Base-by-base conservation (phyloP, 2,888 invertebrate genomes). In the Sesia apiformis region DNA sequence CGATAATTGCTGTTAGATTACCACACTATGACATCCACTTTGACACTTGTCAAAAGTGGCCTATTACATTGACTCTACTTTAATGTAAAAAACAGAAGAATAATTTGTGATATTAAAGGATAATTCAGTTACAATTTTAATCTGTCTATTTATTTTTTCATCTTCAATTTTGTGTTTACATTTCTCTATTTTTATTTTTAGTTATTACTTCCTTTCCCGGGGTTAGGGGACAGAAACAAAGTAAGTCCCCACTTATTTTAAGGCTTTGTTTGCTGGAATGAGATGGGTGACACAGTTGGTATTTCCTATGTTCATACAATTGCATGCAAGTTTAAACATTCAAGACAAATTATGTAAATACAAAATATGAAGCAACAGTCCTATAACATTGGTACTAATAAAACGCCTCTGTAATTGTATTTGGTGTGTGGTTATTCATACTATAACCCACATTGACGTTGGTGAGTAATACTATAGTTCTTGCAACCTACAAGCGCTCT, bases 141-240 rank as follows among this genome's bases (percentile, higher is more conserved):
- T 4, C 4, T 4, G 46, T 46, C 8, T 8, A 4, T 8, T 5
- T 46, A 23, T 46, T 23, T 23, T 23, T 46, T 46, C 8, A 8
- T 23, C 38, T 74, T 71, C 70, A 78, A 75, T 72, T 69, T 78
- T 73, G 72, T 76, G 74, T 51, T 43, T 56, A 51, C 72, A 68
- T 76, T 50, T 39, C 38, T 42, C 23, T 50, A 57, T 57, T 39
- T 58, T 56, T 55, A 54, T 87, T 73, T 86, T 85, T 86, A 84
- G 86, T 87, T 89, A 74, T 82, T 88, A 81, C 83, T 74, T 71
- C 74, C 82, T 78, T 76, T 71, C 71, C 76, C 72, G 78, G 80
- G 82, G 70, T 77, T 81, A 74, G 81, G 81, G 82, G 82, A 73
- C 76, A 83, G 73, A 80, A 81, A 81, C 69, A 82, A 77, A 81